Evolutionary conservation across 2,797 vertebrate species (phyloP).

Genomic region (Chloroceryle amazona): DNA sequence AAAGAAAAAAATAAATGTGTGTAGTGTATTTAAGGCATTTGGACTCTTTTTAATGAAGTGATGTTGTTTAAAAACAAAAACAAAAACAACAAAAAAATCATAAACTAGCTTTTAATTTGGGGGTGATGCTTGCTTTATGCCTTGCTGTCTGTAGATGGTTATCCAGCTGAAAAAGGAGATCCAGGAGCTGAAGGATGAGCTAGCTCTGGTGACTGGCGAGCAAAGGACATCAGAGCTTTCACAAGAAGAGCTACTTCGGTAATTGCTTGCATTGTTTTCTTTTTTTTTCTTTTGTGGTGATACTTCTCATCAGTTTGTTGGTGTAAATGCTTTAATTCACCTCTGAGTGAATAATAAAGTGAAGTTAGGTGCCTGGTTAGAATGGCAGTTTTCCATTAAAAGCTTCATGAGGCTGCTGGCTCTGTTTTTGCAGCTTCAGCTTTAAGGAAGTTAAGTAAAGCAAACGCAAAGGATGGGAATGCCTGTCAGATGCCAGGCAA

Average conservation of each 20-base stretch:
- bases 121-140: conserved; percentile 1
- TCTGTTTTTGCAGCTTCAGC: conserved; percentile 51
- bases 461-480: background rate
- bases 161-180: conserved; percentile 88
- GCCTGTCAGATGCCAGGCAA: conserved; percentile 51
- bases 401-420: conserved; percentile 43
- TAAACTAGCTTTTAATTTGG: background rate
- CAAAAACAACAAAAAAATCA: background rate
- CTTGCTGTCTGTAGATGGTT: conserved; percentile 85
- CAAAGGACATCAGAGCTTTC: conserved; percentile 86
- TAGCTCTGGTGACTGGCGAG: conserved; percentile 88
- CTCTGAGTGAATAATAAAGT: conserved; percentile 24
- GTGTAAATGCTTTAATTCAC: conserved; percentile 27
- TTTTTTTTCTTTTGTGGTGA: background rate
- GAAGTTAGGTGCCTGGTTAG: conserved; percentile 28
- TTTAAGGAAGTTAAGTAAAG: conserved; percentile 46
- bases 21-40: background rate
- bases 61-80: background rate
- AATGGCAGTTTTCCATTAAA: conserved; percentile 55
- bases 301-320: conserved; percentile 31
- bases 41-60: background rate
- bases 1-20: background rate
- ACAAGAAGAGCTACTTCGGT: conserved; percentile 88
- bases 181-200: conserved; percentile 89
- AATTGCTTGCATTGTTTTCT: conserved; percentile 54